Percentiles rank a stretch among this genome's conserved stretches.
phyloP scores from a whole-genome alignment of 30 jellyfish, hydroid and myxozoan species.

The Chrysaora quinquecirrha region DNA sequence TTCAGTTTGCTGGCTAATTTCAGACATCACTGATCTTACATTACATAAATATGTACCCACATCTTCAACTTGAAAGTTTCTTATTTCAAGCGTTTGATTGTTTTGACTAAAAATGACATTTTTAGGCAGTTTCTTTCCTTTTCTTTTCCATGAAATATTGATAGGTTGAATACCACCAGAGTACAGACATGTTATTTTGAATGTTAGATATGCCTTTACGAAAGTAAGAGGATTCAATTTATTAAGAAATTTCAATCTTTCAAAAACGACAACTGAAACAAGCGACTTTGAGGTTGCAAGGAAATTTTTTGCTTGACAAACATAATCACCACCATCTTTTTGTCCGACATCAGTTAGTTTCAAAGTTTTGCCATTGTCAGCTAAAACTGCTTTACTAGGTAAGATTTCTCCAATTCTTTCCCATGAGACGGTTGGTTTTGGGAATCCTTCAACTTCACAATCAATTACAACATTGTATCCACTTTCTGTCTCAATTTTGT shows the following conservation, averaged over 20 bases:
- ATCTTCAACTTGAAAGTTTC: neutral
- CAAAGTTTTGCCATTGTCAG: neutral
- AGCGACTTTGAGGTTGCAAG: constrained; percentile 8
- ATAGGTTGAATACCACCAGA: constrained; percentile 24
- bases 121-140: neutral
- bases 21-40: neutral
- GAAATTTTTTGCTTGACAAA: constrained; percentile 32
- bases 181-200: constrained; percentile 12
- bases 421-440: constrained; percentile 20
- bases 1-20: too few species aligned
- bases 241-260: constrained; percentile 5
- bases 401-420: neutral
- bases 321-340: constrained; percentile 36
- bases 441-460: constrained; percentile 38
- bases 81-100: neutral
- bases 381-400: neutral
- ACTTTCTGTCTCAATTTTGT: constrained; percentile 25
- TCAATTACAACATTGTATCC: constrained; percentile 16
- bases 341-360: neutral
- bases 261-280: neutral
- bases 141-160: neutral
- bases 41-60: neutral
- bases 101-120: neutral
- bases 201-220: neutral
- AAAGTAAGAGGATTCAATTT: neutral